Conservation (phyloP, 2,888 invertebrate genomes). For the Hartigia nigra region DNA sequence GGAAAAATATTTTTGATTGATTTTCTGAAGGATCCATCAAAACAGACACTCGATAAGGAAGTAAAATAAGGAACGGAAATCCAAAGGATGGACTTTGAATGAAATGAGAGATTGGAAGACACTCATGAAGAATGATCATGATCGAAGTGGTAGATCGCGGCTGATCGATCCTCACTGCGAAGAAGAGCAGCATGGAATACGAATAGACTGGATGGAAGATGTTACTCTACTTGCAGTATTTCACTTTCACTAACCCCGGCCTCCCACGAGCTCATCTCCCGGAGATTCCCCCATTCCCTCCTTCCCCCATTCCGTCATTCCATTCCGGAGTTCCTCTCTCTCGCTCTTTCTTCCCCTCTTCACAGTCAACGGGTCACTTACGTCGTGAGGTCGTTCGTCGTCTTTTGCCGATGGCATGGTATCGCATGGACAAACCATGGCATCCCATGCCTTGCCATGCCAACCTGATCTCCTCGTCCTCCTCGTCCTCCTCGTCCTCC, state of each 20-base stretch:
- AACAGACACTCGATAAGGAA: too few species aligned
- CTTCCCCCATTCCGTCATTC: conserved; percentile 11
- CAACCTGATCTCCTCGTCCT: conserved; percentile 18
- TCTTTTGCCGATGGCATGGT: conserved; percentile 33
- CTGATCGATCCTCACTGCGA: conserved; percentile 13
- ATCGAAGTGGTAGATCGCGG: too few species aligned
- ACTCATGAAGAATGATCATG: too few species aligned
- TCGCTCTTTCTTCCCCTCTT: conserved; percentile 12
- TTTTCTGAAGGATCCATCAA: too few species aligned
- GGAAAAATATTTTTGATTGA: too few species aligned
- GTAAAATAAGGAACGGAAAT: too few species aligned
- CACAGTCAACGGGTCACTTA: conserved; percentile 53
- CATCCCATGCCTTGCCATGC: neutral
- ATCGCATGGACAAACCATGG: conserved; percentile 10
- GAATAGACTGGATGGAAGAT: conserved; percentile 43
- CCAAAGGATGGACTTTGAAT: too few species aligned
- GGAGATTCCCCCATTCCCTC: conserved; percentile 24
- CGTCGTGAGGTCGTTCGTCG: conserved; percentile 53
- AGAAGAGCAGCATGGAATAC: conserved; percentile 20
- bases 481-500: neutral
- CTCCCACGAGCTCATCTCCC: conserved; percentile 56
- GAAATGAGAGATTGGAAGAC: too few species aligned
- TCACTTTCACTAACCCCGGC: conserved; percentile 60
- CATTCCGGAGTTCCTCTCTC: conserved; percentile 24
- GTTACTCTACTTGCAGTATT: conserved; percentile 61